Evolutionary conservation across 2,888 invertebrate species (phyloP), one percentile per base, ranked within the genome.

Genomic region (Philhelius pedissequus): DNA sequence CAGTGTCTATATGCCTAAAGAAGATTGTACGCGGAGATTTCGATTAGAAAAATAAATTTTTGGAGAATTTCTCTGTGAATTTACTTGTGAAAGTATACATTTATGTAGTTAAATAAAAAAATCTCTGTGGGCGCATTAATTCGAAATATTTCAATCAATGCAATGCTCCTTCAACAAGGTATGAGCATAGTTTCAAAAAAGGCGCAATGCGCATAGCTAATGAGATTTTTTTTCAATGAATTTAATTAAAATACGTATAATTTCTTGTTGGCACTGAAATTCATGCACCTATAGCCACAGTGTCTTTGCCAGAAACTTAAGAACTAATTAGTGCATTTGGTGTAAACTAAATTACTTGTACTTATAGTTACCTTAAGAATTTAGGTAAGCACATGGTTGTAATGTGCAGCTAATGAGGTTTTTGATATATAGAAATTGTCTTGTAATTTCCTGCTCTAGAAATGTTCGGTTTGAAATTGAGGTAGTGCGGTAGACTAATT

Each of bases 1-100:
- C 77, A 78, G 45, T 54, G 54, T 27, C 62, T 56, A 13, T n/a
- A 15, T 18, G 3, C 18, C 1, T 3, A 6, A 38, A 6, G 71
- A 64, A 52, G 52, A 52, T 66, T 40, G 38, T 38, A 70, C 35
- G 48, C 15, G 9, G 48, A 27, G 56, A 38, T 75, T 60, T 66
- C n/a, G 38, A 56, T 38, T 22, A 4, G 25, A 15, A 50, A 68
- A 20, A 27, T 27, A 13, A n/a, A n/a, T 56, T 56, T 79, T 70
- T 13, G 64, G 43, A 71, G 58, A 66, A 64, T 81, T 81, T 76
- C 81, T 71, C 76, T 32, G n/a, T n/a, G 22, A 18, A 27, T 38
- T 25, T 32, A 15, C 9, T 27, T 32, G 80, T 81, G 81, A 81
- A 81, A 81, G 81, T 81, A 70, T 56, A 74, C 20, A n/a, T n/a